Base-by-base conservation (phyloP, 2,888 invertebrate species). In the Amiota minor region DNA sequence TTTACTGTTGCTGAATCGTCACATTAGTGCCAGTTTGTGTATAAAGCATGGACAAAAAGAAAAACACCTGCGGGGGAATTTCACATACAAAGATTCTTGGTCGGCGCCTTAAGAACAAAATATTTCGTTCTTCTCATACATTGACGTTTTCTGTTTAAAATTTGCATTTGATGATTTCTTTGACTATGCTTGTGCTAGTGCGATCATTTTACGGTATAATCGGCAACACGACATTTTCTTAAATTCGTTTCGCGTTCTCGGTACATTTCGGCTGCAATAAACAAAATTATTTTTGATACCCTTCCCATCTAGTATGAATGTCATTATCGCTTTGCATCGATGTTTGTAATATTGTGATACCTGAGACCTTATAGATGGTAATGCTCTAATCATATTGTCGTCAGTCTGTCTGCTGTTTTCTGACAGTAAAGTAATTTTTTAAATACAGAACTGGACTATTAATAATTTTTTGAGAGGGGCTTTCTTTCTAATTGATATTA, bases 21-120 rank as follows among this genome's bases (percentile, higher is more conserved):
- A 83, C 80, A 84, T 84, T 84, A 81, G 78, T 81, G 85, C 83
- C 83, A 83, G 84, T 85, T 81, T 35, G 79, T 80, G 80, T 78
- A 82, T 86, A 78, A 79, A 59, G 61, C 75, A 76, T 69, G 74
- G 71, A 75, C 76, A 35, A 16, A 69, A 8, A 69, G 76, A 47
- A 62, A 12, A 61, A 49, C 50, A 35, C 35, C 35, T 35, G 35
- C 35, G 35, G 35, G 35, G 35, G 6, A 35, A 35, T 4, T 35
- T 6, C 2, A 35, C 35, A 35, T 35, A 35, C 35, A 35, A 35
- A 6, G 35, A 35, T 35, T 35, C 35, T 35, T 3, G 35, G 35
- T 35, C 6, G 35, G 35, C 35, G 35, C 35, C 35, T 35, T 35
- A 23, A 18, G 20, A 61, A 71, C 49, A n/a, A 35, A 23, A 62